Base-by-base conservation (phyloP, 64 coral and sea anemone genomes). In the Montipora foliosa region DNA sequence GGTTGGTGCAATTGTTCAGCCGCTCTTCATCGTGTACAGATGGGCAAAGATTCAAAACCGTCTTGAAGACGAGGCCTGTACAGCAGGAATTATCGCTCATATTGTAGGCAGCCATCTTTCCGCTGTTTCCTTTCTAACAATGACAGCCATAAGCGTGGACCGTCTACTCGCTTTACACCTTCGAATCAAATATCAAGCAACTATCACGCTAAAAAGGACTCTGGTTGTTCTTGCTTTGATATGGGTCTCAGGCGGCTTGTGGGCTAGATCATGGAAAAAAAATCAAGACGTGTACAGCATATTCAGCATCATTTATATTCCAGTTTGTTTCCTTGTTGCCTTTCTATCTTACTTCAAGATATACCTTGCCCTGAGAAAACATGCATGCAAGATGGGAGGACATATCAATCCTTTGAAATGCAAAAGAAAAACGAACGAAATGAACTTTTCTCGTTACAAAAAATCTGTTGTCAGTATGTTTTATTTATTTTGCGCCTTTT, bases 101-200 rank as follows among this genome's bases (percentile, higher is more conserved):
- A 71, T 86, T 19, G 66, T 19, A 71, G 82, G 62, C 0, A 86
- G 82, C 19, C 44, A 71, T 3, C 60, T 92, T 11, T 75, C 71
- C 0, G 80, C 80, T 8, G 71, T 92, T 78, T 92, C 90, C 1
- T 72, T 62, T 9, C n/a, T 75, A 4, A 92, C 90, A 1, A 77
- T 92, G 80, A 62, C 75, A 6, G 79, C 73, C 10, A 85, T 86
- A 14, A 83, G 70, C 44, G n/a, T 92, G 16, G 90, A 92, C 51
- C 80, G 90, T 2, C 82, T 85, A 10, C 55, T 92, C 5, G 70
- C 90, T 3, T n/a, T 92, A 29, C 44, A 24, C 15, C 59, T 83
- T 2, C 90, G 82, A 55, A 46, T 85, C 5, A 51, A 76, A 8
- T 92, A 92, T 22, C 80, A 92, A 4, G 11, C 53, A 6, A 47